Percentiles rank a stretch among this genome's conserved stretches.
Conservation (phyloP, 2,888 invertebrate genomes). For the Acanthococcus lagerstroemiae region DNA sequence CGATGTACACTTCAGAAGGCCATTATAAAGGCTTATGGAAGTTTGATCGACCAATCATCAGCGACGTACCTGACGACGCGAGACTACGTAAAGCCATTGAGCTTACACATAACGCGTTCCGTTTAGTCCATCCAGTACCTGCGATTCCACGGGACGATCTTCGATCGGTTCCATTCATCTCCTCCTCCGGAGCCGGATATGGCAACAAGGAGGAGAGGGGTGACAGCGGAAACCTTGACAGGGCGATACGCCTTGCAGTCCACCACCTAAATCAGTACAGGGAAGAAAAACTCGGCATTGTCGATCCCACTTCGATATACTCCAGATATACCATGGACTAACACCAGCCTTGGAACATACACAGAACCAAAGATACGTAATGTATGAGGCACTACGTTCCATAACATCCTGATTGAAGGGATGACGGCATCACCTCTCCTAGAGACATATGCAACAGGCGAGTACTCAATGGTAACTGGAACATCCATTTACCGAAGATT, state of each 20-base stretch:
- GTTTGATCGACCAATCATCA: background rate
- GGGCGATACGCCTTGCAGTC: background rate
- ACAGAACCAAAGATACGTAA: background rate
- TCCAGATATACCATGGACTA: background rate
- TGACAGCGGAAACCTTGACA: background rate
- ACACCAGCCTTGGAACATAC: background rate
- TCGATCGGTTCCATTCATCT: background rate
- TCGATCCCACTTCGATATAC: background rate
- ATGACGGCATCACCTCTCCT: background rate
- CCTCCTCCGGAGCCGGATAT: background rate
- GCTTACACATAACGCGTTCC: background rate
- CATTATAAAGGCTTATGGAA: background rate
- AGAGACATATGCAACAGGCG: background rate
- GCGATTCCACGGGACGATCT: background rate
- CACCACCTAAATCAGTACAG: background rate
- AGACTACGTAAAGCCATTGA: background rate
- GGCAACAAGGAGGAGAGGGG: background rate
- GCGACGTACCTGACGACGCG: background rate
- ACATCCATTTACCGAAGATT: background rate
- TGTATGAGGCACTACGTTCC: background rate
- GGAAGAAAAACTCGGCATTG: too few relatives aligned
- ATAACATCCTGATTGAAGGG: background rate
- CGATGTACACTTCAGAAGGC: background rate
- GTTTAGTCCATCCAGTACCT: background rate
- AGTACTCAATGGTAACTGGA: background rate